These are phyloP conservation scores for Pterostichus madidus DNA, from an alignment of 2,888 invertebrate genomes.

Conservation along the genomic window DNA sequence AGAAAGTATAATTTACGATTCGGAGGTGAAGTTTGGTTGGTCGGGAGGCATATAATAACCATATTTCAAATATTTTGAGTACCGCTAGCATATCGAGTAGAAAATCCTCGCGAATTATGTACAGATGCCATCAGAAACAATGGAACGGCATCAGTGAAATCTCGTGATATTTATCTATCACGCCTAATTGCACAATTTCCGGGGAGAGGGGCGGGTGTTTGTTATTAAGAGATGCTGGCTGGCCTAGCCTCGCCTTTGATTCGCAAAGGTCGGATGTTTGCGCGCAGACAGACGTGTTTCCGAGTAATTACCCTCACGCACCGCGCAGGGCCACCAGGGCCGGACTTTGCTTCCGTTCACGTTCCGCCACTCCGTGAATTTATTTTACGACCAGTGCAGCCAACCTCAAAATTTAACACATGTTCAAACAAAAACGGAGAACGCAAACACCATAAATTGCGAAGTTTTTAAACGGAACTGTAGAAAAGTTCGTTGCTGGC, in stretches of 20 bases:
- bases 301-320: slow-evolving; percentile 66
- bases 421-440: slow-evolving; percentile 60
- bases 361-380: slow-evolving; percentile 31
- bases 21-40: neutral
- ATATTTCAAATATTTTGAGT: slow-evolving; percentile 49
- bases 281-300: slow-evolving; percentile 65
- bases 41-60: slow-evolving; percentile 39
- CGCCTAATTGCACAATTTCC: slow-evolving; percentile 66
- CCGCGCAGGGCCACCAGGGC: slow-evolving; percentile 55
- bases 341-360: slow-evolving; percentile 46
- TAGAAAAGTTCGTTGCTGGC: slow-evolving; percentile 42
- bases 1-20: slow-evolving; percentile 16
- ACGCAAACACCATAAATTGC: slow-evolving; percentile 59
- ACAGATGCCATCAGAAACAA: slow-evolving; percentile 60
- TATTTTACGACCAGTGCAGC: slow-evolving; percentile 45
- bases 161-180: slow-evolving; percentile 65
- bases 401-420: slow-evolving; percentile 63
- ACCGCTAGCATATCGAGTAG: slow-evolving; percentile 43
- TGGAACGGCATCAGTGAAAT: slow-evolving; percentile 55
- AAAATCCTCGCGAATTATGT: slow-evolving; percentile 51
- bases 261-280: slow-evolving; percentile 65
- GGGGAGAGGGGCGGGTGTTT: slow-evolving; percentile 8
- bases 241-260: slow-evolving; percentile 17
- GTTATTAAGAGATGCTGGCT: slow-evolving; percentile 28
- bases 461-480: slow-evolving; percentile 58